A percentile compares a stretch with the other conserved stretches of the same genome.
Conservation (phyloP, 1,140 invertebrate genomes). For the Aphis craccivora region DNA sequence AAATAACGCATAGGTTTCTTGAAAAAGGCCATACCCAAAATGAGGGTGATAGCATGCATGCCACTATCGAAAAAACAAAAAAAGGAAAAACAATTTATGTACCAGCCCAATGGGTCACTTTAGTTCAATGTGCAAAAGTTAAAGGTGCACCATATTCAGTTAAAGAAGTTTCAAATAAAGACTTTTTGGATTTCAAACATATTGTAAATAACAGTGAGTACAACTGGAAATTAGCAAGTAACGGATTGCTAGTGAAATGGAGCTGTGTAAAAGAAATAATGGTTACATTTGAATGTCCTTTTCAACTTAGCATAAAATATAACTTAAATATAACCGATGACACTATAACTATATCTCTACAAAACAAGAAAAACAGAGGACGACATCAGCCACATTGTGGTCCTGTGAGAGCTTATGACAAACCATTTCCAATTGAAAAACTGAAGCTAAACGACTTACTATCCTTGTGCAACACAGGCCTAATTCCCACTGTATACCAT, state of each 20-base stretch:
- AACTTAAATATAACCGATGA: background rate
- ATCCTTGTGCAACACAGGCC: background rate
- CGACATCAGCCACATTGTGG: background rate
- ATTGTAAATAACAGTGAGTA: background rate
- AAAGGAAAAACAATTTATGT: background rate
- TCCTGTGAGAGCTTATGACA: background rate
- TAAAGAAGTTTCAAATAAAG: background rate
- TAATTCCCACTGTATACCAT: background rate
- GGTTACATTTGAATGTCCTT: background rate
- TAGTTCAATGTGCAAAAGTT: background rate
- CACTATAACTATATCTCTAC: background rate
- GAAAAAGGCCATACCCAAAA: background rate
- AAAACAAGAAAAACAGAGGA: background rate
- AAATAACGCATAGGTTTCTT: background rate
- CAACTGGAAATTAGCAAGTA: background rate
- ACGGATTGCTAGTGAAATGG: background rate
- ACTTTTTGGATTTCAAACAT: too few species aligned
- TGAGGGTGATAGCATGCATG: background rate
- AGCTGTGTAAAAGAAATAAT: too few species aligned
- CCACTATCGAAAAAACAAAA: background rate
- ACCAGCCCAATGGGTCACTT: background rate
- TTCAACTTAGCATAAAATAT: background rate
- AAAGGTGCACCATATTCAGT: background rate
- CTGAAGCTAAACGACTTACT: background rate
- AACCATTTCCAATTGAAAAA: background rate